Conservation (phyloP, 1,140 invertebrate species). For the Lepidurus apus region DNA sequence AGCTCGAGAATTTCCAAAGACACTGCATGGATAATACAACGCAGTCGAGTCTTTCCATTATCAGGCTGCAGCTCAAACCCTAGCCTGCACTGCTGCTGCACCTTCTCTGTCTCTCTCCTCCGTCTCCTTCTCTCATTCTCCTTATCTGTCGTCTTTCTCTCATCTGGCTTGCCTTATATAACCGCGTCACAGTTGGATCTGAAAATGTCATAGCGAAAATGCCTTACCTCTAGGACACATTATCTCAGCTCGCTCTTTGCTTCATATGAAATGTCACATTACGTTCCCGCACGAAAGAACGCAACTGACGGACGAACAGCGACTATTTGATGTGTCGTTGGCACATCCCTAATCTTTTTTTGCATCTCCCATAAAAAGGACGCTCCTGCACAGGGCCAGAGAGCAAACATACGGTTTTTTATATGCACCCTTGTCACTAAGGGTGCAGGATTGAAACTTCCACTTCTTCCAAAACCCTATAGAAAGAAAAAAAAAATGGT, state of each 20-base stretch:
- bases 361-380: slow-evolving; percentile 9
- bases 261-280: background rate
- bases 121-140: background rate
- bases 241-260: background rate
- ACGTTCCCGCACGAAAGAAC: background rate
- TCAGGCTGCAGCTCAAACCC: background rate
- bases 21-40: slow-evolving; percentile 18
- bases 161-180: background rate
- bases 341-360: slow-evolving; percentile 14
- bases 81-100: slow-evolving; percentile 4
- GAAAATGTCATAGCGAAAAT: slow-evolving; percentile 6
- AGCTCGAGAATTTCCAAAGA: slow-evolving; percentile 14
- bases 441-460: background rate
- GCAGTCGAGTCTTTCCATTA: background rate
- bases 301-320: slow-evolving; percentile 1
- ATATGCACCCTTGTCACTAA: background rate
- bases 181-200: background rate
- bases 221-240: background rate
- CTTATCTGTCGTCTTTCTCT: background rate
- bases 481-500: background rate
- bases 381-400: background rate
- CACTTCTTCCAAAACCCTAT: background rate
- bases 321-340: slow-evolving; percentile 19
- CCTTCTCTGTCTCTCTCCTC: background rate
- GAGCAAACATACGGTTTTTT: background rate